Percentiles rank a stretch among this genome's conserved stretches.
Conservation (phyloP, 2,888 invertebrate species). For the Yponomeuta sedellus region DNA sequence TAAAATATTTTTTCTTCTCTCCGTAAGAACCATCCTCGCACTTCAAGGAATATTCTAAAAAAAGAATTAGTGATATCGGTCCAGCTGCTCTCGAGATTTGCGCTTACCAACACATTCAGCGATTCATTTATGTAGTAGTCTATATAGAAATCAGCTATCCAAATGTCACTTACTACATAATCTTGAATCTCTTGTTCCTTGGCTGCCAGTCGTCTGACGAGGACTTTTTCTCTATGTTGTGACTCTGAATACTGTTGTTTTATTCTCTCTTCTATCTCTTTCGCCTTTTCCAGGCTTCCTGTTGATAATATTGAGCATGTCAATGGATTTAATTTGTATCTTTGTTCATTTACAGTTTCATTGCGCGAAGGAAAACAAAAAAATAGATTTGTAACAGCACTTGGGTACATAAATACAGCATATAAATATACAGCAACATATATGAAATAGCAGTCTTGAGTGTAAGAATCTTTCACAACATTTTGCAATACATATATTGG, state of each 20-base stretch:
- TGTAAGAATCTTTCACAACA: too few relatives aligned
- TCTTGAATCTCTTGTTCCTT: conserved; percentile 99
- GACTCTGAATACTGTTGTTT: conserved; percentile 90
- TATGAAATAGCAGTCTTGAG: too few relatives aligned
- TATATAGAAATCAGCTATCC: too few relatives aligned
- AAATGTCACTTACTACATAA: conserved; percentile 85
- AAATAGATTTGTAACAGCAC: conserved; percentile 17
- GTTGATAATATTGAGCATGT: conserved; percentile 30
- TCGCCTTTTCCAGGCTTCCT: conserved; percentile 83
- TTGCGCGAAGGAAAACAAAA: conserved; percentile 19
- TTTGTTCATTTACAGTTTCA: too few relatives aligned
- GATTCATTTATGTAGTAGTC: too few relatives aligned
- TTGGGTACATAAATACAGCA: not conserved
- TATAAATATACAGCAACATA: not conserved
- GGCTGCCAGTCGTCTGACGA: conserved; percentile 92
- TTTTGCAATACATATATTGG: too few relatives aligned
- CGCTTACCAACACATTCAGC: too few relatives aligned
- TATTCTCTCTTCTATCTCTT: conserved; percentile 87
- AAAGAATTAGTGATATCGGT: too few relatives aligned
- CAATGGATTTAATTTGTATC: not conserved
- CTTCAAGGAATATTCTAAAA: too few relatives aligned
- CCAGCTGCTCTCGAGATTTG: too few relatives aligned
- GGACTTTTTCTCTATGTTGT: conserved; percentile 92
- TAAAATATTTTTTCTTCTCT: too few relatives aligned
- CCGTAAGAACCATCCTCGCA: too few relatives aligned